Conservation (phyloP, 1,140 invertebrate genomes). For the Sycophaga agraensis region DNA sequence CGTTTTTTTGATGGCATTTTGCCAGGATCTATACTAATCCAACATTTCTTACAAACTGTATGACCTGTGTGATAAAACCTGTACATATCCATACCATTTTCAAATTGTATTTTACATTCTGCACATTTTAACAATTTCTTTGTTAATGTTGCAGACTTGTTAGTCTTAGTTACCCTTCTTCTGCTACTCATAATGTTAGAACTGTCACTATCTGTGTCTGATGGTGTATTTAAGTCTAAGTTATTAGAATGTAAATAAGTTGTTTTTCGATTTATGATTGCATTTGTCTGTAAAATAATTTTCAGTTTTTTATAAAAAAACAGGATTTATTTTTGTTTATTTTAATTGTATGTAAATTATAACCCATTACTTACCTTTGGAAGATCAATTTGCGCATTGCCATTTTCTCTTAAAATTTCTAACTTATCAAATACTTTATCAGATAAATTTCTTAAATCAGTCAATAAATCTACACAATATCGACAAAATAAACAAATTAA, state of each 20-base stretch:
- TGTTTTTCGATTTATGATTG: constrained; percentile 47
- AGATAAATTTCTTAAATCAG: constrained; percentile 45
- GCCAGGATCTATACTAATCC: constrained; percentile 37
- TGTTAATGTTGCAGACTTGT: neutral
- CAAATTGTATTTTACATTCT: constrained; percentile 36
- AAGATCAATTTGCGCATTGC: constrained; percentile 33
- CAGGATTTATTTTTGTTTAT: too few species aligned
- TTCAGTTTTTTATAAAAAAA: neutral
- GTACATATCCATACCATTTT: constrained; percentile 38
- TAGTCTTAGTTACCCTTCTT: constrained; percentile 20
- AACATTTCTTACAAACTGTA: constrained; percentile 48
- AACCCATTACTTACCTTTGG: constrained; percentile 40
- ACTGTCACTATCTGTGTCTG: constrained; percentile 38
- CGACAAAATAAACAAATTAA: constrained; percentile 50
- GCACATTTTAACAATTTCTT: constrained; percentile 34
- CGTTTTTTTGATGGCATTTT: constrained; percentile 22
- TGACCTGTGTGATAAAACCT: constrained; percentile 39
- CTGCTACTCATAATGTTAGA: constrained; percentile 25
- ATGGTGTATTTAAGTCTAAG: constrained; percentile 26
- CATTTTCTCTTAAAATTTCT: constrained; percentile 31
- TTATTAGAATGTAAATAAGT: constrained; percentile 36
- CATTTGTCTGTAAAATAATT: constrained; percentile 38
- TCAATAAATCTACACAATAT: constrained; percentile 50
- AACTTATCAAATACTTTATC: constrained; percentile 35
- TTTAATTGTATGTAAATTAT: too few species aligned